phyloP scores from a whole-genome alignment of 2,797 vertebrate species.

The Urophycis tenuis region DNA sequence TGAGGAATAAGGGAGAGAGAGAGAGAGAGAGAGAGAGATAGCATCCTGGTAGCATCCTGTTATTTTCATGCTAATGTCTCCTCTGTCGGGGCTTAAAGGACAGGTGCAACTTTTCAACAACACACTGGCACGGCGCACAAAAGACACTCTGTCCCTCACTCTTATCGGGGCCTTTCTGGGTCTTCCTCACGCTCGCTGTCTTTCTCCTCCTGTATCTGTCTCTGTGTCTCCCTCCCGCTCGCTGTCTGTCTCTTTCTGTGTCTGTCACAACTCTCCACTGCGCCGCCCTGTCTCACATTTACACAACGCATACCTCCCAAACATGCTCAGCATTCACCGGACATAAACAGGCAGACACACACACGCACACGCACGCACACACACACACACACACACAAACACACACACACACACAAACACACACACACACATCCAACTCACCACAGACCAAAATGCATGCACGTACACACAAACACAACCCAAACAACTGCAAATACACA shows the following conservation, averaged over 20 bases:
- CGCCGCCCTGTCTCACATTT: background rate
- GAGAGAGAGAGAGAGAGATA: background rate
- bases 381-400: background rate
- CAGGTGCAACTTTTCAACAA: slow-evolving; percentile 48
- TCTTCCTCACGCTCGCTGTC: background rate
- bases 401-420: background rate
- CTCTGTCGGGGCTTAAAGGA: slow-evolving; percentile 37
- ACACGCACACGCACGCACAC: background rate
- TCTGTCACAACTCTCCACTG: background rate
- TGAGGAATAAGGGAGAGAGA: background rate
- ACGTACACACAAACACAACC: background rate
- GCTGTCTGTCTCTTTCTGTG: background rate
- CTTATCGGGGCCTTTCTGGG: background rate
- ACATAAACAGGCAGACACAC: background rate
- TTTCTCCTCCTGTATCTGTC: background rate
- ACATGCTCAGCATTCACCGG: background rate
- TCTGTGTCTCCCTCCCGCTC: background rate
- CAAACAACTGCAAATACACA: slow-evolving; percentile 2
- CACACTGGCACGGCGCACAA: slow-evolving; percentile 27
- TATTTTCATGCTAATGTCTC: slow-evolving; percentile 48
- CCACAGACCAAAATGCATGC: background rate
- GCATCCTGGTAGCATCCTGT: slow-evolving; percentile 17
- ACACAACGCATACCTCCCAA: slow-evolving; percentile 2
- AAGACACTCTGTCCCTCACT: slow-evolving; percentile 4
- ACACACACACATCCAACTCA: background rate